A percentile compares a stretch with the other conserved stretches of the same genome.
Evolutionary conservation across 1,140 invertebrate species (phyloP).

Genomic region (Drosophila carrolli): DNA sequence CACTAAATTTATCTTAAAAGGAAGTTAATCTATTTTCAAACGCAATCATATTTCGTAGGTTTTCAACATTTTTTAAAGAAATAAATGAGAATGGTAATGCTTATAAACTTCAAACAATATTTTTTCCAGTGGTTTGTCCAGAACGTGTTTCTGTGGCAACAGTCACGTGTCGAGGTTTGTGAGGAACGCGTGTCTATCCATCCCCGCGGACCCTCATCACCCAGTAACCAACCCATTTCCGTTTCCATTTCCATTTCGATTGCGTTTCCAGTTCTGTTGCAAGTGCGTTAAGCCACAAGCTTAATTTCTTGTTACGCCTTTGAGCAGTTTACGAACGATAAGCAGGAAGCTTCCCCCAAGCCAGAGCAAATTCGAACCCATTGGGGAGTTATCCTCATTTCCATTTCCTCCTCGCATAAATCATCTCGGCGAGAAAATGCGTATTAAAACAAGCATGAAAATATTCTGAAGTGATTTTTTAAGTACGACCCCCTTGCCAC

Average conservation of each 20-base stretch:
- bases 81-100: not conserved
- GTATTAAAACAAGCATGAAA: constrained; percentile 49
- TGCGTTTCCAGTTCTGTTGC: constrained; percentile 53
- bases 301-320: constrained; percentile 65
- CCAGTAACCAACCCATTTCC: constrained; percentile 21
- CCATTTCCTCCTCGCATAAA: constrained; percentile 52
- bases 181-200: constrained; percentile 59
- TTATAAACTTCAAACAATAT: not conserved
- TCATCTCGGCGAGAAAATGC: constrained; percentile 57
- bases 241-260: constrained; percentile 48
- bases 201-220: constrained; percentile 11
- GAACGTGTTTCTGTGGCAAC: constrained; percentile 25
- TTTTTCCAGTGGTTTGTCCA: constrained; percentile 11
- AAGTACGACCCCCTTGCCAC: constrained; percentile 43
- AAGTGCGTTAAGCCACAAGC: constrained; percentile 58
- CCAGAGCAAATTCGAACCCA: constrained; percentile 37
- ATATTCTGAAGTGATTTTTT: constrained; percentile 44
- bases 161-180: constrained; percentile 72
- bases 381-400: constrained; percentile 54
- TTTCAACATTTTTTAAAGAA: too few species aligned
- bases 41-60: too few species aligned
- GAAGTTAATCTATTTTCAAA: not conserved
- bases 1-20: too few species aligned
- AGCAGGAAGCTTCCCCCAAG: constrained; percentile 38
- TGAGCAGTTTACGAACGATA: constrained; percentile 70